phyloP scores from a whole-genome alignment of 2,113 vertebrate genomes.

The Hiodon alosoides region DNA sequence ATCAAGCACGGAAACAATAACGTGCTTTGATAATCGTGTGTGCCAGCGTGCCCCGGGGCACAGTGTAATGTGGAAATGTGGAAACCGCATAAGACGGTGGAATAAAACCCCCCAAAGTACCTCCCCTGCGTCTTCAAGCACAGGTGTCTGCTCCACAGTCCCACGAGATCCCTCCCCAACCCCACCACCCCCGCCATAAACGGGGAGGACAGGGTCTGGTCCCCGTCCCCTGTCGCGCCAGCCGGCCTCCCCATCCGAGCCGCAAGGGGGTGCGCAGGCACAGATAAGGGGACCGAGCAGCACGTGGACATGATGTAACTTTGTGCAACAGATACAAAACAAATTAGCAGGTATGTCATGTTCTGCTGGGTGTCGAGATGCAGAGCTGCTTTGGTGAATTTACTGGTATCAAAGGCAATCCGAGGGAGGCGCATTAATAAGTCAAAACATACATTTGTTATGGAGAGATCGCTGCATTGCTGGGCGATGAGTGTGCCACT shows the following conservation, averaged over 20 bases:
- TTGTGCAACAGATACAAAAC: conserved; percentile 58
- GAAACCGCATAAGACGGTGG: not conserved
- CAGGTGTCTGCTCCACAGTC: not conserved
- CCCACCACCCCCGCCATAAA: not conserved
- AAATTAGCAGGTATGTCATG: conserved; percentile 43
- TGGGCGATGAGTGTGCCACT: not conserved
- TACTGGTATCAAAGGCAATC: not conserved
- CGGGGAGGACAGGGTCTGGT: not conserved
- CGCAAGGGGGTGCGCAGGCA: not conserved
- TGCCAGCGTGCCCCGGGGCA: not conserved
- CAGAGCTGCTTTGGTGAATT: conserved; percentile 26
- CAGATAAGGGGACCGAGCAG: not conserved
- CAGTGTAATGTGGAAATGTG: not conserved
- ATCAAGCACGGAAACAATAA: not conserved
- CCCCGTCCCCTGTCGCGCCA: not conserved
- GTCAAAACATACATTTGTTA: conserved; percentile 14
- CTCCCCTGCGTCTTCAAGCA: not conserved
- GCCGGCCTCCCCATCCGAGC: not conserved
- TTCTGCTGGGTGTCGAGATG: conserved; percentile 34
- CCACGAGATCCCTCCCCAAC: not conserved
- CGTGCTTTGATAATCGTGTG: not conserved
- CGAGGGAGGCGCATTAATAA: conserved; percentile 10
- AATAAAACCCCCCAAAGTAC: not conserved
- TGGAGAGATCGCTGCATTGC: not conserved
- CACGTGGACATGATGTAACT: conserved; percentile 52